Base-by-base conservation (phyloP, 2,797 vertebrate species). In the Syncerus caffer region DNA sequence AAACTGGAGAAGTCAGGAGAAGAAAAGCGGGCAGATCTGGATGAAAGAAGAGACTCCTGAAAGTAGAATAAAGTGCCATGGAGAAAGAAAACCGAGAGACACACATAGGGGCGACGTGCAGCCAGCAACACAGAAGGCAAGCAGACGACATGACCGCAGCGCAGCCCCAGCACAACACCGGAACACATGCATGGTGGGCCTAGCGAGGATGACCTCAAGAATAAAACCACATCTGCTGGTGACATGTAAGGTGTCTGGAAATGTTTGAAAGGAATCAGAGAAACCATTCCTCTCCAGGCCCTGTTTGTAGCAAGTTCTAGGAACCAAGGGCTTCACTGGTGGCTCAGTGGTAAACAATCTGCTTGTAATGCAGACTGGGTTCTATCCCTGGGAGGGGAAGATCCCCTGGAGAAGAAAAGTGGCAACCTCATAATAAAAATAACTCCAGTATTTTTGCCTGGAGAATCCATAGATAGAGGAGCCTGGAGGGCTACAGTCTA, bases 61-160 rank as follows among this genome's bases (percentile, higher is more conserved):
- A 53, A 55, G 78, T 45, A 67, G 78, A 45, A 17, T 13, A 31
- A 82, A 82, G 55, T 0, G 1, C 12, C 0, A 0, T 0, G 1
- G n/a, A 85, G 31, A 25, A 88, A 53, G 89, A 47, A 89, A 62
- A 55, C 31, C 0, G 2, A 34, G 57, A 45, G 47, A 12, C 3
- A 45, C 6, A 6, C 1, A 0, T 0, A 0, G 7, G 45, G 62
- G 19, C 0, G 11, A 87, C 9, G 2, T 11, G 25, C 60, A 74
- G 50, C 3, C 7, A 31, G 67, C 42, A 82, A 53, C n/a, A 82
- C n/a, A 15, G 50, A 25, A 13, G 21, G 79, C 50, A n/a, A 80
- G 78, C 17, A n/a, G 29, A 2, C 4, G 12, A 21, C 50, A 2
- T 25, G 97, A 55, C 45, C 38, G 29, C 47, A 21, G 11, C 57